Evolutionary conservation across 2,888 invertebrate genomes (phyloP), one percentile per base, ranked within the genome.

Genomic region (Melanostoma mellinum): DNA sequence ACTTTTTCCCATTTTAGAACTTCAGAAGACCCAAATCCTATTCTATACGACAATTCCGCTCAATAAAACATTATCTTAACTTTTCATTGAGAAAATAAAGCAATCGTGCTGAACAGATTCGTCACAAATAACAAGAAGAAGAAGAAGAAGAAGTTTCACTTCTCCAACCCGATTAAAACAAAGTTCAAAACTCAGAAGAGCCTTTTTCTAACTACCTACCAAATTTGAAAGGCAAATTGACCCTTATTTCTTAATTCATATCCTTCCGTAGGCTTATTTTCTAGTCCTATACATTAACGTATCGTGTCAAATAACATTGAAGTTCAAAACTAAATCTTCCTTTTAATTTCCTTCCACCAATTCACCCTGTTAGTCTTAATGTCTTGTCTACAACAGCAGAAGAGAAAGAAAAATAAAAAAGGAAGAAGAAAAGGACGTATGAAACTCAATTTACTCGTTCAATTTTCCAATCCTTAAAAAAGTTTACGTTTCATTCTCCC

Each of bases 261-360:
- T 55, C 55, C 63, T 36, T 55, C 69, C 36, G n/a, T 67, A 55
- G 69, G 46, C 50, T 10, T 65, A 52, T 48, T 10, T 6, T 32
- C 30, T 3, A 35, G 61, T 35, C 20, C 20, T 48, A 3, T 32
- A 50, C 44, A 71, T 67, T 71, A 50, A 48, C 30, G 67, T 81
- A 35, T 67, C 71, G 38, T 68, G 61, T 77, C 76, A 46, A 77
- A 68, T 50, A 58, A n/a, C 38, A 48, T 46, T 9, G 9, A 81
- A 82, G 63, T 73, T 82, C 77, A 60, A 63, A 82, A 77, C 61
- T 71, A 72, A 73, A 77, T 78, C 63, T 74, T 46, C 6, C 68
- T 78, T 82, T 77, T 82, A 82, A 82, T 82, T 82, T 82, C 73
- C 82, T 78, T 53, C 36, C 71, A 73, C 58, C 61, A 63, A 44